A percentile compares a stretch with the other conserved stretches of the same genome.
Evolutionary conservation across 2,113 vertebrate genomes (phyloP).

Genomic region (Platysteira castanea): DNA sequence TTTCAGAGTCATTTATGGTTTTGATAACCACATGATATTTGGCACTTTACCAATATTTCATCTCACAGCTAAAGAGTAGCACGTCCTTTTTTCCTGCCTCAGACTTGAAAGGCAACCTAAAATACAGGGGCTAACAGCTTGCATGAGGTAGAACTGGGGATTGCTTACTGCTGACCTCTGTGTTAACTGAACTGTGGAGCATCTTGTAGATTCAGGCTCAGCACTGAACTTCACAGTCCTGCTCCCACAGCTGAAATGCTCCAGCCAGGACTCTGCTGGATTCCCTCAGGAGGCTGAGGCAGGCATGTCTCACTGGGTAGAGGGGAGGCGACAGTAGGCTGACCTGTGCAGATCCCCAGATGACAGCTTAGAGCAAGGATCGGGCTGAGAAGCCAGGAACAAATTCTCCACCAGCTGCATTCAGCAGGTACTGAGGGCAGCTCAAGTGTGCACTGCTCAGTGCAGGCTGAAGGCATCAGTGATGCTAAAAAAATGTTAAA

Average conservation of each 20-base stretch:
- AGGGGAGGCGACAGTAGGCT: background rate
- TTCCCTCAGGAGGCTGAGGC: background rate
- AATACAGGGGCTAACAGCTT: background rate
- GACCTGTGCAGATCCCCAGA: background rate
- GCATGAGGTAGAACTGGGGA: background rate
- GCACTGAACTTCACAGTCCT: background rate
- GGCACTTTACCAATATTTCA: background rate
- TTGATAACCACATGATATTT: background rate
- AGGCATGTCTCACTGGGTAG: background rate
- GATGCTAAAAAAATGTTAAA: background rate
- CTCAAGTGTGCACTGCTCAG: background rate
- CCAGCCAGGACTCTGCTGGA: background rate
- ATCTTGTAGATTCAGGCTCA: background rate
- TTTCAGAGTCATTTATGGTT: background rate
- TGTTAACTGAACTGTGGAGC: background rate
- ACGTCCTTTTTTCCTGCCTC: background rate
- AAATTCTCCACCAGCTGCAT: background rate
- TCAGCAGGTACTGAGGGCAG: background rate
- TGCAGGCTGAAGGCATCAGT: background rate
- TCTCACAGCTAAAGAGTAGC: background rate
- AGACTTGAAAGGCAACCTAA: background rate
- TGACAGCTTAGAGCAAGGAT: background rate
- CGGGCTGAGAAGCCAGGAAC: background rate
- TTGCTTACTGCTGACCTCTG: background rate
- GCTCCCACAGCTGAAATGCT: background rate